These are phyloP conservation scores for Brachypteracias leptosomus DNA, from an alignment of 2,113 vertebrate species.

Conservation along the genomic window DNA sequence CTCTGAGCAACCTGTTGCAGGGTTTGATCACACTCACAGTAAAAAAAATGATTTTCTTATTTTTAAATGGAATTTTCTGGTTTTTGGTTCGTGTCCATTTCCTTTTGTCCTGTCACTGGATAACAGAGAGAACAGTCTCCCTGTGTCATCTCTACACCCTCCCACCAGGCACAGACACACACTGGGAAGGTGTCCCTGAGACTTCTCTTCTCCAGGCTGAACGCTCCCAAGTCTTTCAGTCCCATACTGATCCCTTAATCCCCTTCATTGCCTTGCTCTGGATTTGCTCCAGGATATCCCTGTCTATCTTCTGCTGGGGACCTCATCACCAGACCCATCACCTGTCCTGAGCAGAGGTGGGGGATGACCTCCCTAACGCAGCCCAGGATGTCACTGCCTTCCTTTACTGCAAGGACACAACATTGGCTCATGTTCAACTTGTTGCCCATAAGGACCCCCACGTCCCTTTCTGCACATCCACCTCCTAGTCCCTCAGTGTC, in stretches of 20 bases:
- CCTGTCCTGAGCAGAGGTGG: neutral
- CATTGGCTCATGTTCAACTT: neutral
- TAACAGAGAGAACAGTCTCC: neutral
- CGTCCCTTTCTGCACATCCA: neutral
- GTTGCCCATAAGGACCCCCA: neutral
- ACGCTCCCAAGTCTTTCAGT: neutral
- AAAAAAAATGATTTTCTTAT: neutral
- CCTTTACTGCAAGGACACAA: neutral
- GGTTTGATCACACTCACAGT: neutral
- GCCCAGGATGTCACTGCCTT: neutral
- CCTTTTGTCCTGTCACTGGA: neutral
- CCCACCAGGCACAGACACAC: accelerated
- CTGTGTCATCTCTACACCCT: neutral
- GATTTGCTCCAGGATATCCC: neutral
- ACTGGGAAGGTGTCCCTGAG: neutral
- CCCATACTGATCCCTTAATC: neutral
- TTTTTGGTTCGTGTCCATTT: neutral
- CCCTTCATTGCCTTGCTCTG: neutral
- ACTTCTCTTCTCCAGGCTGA: neutral
- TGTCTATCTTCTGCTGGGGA: neutral
- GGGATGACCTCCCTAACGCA: neutral
- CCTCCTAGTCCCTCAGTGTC: neutral
- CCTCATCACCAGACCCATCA: neutral
- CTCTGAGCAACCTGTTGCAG: neutral
- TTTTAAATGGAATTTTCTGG: neutral